These are phyloP conservation scores for Microtus ochrogaster DNA, from an alignment of 2,113 vertebrate genomes.

Conservation along the genomic window DNA sequence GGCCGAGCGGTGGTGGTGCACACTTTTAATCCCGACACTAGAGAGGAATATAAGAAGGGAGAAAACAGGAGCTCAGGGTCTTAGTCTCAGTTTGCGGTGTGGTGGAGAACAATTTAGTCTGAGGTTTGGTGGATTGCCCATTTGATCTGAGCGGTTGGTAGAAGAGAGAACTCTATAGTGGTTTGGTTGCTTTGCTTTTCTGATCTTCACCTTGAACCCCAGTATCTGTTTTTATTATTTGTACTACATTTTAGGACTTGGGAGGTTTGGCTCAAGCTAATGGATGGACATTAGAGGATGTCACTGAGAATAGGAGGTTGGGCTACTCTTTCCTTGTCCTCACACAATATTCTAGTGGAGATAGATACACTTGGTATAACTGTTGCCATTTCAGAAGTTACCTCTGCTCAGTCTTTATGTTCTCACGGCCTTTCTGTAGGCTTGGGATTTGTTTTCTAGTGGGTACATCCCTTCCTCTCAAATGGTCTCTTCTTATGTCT, in stretches of 20 bases:
- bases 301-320: constrained; percentile 30
- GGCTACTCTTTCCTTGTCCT: neutral
- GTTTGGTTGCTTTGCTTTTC: too few species aligned
- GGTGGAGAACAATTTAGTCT: too few species aligned
- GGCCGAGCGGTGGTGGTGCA: too few species aligned
- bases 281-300: constrained; percentile 28
- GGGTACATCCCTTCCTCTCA: neutral
- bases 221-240: too few species aligned
- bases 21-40: too few species aligned
- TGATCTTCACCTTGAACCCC: too few species aligned
- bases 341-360: neutral
- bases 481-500: neutral
- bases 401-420: constrained; percentile 18
- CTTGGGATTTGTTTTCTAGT: neutral
- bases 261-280: constrained; percentile 32
- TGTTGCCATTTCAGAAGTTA: neutral
- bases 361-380: neutral
- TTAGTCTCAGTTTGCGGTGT: too few species aligned
- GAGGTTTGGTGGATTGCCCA: too few species aligned
- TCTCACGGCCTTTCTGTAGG: constrained; percentile 4
- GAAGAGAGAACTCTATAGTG: too few species aligned
- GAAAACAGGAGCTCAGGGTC: too few species aligned
- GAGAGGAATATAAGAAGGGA: too few species aligned
- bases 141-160: too few species aligned
- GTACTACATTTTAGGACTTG: constrained; percentile 7